A percentile compares a stretch with the other conserved stretches of the same genome.
Evolutionary conservation across 1,140 invertebrate species (phyloP).

Genomic region (Campoletis sonorensis): DNA sequence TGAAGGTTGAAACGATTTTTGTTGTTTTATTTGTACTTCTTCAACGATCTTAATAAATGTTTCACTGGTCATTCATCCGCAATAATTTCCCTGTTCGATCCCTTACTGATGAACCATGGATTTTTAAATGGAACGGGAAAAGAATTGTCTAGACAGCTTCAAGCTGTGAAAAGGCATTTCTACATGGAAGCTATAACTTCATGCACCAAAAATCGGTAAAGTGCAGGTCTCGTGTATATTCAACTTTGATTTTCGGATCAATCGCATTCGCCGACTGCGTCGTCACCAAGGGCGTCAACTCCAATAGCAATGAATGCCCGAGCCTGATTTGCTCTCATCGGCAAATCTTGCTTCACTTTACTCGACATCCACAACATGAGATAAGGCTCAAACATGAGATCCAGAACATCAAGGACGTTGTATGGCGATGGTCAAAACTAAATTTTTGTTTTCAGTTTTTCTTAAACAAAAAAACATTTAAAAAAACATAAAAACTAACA

Average conservation of each 20-base stretch:
- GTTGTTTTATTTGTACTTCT: neutral
- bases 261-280: conserved; percentile 51
- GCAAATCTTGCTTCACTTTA: neutral
- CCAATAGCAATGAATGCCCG: conserved; percentile 14
- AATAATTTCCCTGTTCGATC: neutral
- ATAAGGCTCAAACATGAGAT: too few relatives aligned
- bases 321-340: conserved; percentile 29
- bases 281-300: conserved; percentile 3
- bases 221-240: neutral
- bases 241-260: conserved; percentile 39
- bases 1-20: neutral
- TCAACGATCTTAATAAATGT: conserved; percentile 29
- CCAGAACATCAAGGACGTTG: too few relatives aligned
- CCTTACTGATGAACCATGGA: neutral
- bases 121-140: neutral
- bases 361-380: neutral
- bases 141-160: neutral
- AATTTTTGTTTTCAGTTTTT: too few relatives aligned
- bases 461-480: too few relatives aligned
- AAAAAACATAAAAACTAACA: too few relatives aligned
- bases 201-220: neutral
- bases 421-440: too few relatives aligned
- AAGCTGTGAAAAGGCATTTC: neutral
- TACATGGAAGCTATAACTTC: neutral
- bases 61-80: neutral